Conservation (phyloP, 2,113 vertebrate genomes). For the Cepphus grylle region DNA sequence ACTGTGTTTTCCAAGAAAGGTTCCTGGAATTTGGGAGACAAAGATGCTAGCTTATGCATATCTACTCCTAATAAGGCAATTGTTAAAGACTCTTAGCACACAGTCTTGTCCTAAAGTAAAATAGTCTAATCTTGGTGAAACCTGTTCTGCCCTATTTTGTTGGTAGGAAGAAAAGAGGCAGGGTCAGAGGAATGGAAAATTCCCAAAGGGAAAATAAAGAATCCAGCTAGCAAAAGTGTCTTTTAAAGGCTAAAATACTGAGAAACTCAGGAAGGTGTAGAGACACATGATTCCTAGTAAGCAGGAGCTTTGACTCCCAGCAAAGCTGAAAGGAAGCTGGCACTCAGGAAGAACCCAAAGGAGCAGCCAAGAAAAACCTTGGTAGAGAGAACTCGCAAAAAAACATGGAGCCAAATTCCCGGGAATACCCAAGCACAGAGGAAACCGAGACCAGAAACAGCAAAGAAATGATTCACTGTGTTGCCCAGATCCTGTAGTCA, state of each 20-base stretch:
- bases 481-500: background rate
- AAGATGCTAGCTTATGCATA: background rate
- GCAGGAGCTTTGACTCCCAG: background rate
- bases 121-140: background rate
- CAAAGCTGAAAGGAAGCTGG: background rate
- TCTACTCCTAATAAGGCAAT: background rate
- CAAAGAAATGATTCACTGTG: background rate
- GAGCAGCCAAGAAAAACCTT: background rate
- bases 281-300: background rate
- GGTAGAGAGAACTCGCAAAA: background rate
- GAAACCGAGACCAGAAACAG: background rate
- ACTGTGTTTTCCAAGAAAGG: background rate
- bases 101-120: background rate
- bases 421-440: background rate
- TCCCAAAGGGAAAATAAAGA: background rate
- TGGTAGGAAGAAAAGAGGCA: background rate
- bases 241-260: background rate
- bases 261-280: background rate
- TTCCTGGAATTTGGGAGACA: background rate
- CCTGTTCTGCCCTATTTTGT: background rate
- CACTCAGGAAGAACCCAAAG: background rate
- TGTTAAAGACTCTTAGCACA: background rate
- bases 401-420: background rate
- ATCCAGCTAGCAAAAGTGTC: background rate
- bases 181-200: background rate